phyloP scores from a whole-genome alignment of 1,140 invertebrate genomes.

The Tachypleus tridentatus region DNA sequence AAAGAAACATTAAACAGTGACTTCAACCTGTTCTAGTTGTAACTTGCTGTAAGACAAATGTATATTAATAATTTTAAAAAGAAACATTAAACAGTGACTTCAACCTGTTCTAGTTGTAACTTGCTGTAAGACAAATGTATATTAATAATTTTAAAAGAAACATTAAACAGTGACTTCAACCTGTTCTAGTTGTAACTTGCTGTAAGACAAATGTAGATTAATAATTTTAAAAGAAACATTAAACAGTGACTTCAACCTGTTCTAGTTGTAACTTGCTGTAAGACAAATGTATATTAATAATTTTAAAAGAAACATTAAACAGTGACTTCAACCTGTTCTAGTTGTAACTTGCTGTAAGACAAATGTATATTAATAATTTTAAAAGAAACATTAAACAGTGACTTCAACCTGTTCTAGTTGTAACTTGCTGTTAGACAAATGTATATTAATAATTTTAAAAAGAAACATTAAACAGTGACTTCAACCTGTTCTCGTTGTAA shows the following conservation, averaged over 20 bases:
- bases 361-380: neutral
- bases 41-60: conserved; percentile 19
- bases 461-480: conserved; percentile 22
- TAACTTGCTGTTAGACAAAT: conserved; percentile 23
- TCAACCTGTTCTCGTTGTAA: conserved; percentile 35
- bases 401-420: conserved; percentile 34
- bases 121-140: neutral
- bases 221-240: neutral
- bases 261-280: conserved; percentile 31
- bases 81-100: conserved; percentile 25
- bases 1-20: conserved; percentile 18
- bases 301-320: conserved; percentile 4
- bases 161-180: conserved; percentile 29
- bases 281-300: neutral
- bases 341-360: conserved; percentile 28
- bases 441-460: neutral
- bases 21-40: conserved; percentile 34
- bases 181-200: conserved; percentile 33
- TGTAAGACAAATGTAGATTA: neutral
- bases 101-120: conserved; percentile 35
- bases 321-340: conserved; percentile 32
- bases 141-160: neutral
- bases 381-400: conserved; percentile 15
- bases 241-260: conserved; percentile 31
- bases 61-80: neutral